Evolutionary conservation across 2,888 invertebrate genomes (phyloP).

Genomic region (Dynastes maya): DNA sequence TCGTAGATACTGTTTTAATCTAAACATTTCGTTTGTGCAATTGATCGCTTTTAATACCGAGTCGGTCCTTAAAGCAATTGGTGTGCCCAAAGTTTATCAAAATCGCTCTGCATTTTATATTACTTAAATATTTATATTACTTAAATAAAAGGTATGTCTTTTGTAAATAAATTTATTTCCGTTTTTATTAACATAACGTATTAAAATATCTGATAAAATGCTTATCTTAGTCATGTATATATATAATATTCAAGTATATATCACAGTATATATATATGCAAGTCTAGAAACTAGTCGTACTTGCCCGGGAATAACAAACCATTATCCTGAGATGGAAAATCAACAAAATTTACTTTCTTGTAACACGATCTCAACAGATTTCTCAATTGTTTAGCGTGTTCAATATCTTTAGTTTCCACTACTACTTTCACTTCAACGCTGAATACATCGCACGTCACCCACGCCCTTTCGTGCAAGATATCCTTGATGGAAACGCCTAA

Average conservation of each 20-base stretch:
- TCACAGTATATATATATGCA: conserved; percentile 9
- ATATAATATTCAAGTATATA: conserved; percentile 2
- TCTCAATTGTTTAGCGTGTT: conserved; percentile 80
- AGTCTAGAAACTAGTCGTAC: conserved; percentile 9
- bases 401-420: conserved; percentile 89
- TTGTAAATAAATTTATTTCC: background rate
- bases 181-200: too few species aligned
- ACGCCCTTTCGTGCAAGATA: conserved; percentile 95
- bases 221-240: background rate
- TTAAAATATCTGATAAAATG: background rate
- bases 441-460: conserved; percentile 93
- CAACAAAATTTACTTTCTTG: conserved; percentile 73
- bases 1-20: too few species aligned
- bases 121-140: too few species aligned
- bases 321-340: conserved; percentile 56
- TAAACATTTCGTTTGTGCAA: too few species aligned
- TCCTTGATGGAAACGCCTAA: conserved; percentile 94
- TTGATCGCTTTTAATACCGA: too few species aligned
- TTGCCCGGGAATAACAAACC: conserved; percentile 27
- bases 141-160: background rate
- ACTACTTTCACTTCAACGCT: conserved; percentile 88
- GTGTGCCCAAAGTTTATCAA: too few species aligned
- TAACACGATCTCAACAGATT: conserved; percentile 74
- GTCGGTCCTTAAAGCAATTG: too few species aligned
- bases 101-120: too few species aligned